A percentile compares a stretch with the other conserved stretches of the same genome.
Evolutionary conservation across 1,140 invertebrate species (phyloP).

Genomic region (Heterodera schachtii): DNA sequence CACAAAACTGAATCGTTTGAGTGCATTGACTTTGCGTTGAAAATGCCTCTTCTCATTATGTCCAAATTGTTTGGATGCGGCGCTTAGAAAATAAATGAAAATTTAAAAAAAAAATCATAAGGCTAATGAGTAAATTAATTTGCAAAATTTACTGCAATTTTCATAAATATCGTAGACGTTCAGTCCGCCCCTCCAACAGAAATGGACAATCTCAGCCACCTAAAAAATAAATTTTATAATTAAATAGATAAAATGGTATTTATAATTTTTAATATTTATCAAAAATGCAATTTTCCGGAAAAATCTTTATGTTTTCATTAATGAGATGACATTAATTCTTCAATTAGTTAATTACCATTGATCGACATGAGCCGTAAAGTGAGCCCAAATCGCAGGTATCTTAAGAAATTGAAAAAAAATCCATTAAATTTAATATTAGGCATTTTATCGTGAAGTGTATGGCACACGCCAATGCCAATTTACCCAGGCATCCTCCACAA

Average conservation of each 20-base stretch:
- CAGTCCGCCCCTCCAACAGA: background rate
- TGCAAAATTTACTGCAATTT: constrained; percentile 9
- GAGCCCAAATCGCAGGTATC: constrained; percentile 1
- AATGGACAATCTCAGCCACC: background rate
- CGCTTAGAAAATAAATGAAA: background rate
- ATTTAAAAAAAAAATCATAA: background rate
- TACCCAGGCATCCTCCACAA: constrained; percentile 34
- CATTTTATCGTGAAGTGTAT: background rate
- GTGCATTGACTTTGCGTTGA: background rate
- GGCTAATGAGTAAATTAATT: background rate
- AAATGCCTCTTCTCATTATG: background rate
- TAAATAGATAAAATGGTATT: no score
- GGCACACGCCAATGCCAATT: background rate
- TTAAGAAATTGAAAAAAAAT: background rate
- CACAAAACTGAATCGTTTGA: background rate
- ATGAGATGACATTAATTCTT: no score
- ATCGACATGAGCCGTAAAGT: background rate
- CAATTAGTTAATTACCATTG: no score
- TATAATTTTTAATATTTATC: no score
- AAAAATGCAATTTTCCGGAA: no score
- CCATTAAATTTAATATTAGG: background rate
- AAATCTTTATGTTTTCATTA: no score
- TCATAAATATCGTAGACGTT: constrained; percentile 17
- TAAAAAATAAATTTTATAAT: background rate
- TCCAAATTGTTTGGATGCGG: background rate